These are phyloP conservation scores for Melanerpes aurifrons DNA, from an alignment of 2,113 vertebrate species.

Conservation along the genomic window DNA sequence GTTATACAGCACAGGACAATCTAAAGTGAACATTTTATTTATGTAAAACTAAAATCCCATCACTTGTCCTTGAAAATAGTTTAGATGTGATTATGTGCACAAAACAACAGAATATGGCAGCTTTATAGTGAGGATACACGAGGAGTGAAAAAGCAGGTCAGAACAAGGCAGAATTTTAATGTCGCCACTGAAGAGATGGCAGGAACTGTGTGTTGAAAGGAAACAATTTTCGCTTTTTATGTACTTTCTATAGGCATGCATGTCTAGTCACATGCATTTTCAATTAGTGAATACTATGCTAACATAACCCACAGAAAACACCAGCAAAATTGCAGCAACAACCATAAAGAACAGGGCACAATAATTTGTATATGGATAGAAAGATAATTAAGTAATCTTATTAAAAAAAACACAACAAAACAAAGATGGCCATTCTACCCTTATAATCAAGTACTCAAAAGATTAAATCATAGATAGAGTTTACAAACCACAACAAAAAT, in stretches of 20 bases:
- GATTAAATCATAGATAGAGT: background rate
- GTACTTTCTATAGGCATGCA: background rate
- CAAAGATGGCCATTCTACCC: background rate
- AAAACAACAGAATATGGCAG: background rate
- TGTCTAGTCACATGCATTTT: background rate
- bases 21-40: background rate
- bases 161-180: background rate
- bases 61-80: background rate
- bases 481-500: background rate
- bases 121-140: background rate
- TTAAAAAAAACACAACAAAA: rapidly evolving
- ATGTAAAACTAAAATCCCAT: background rate
- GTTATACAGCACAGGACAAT: background rate
- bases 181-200: background rate
- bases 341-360: background rate
- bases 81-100: background rate
- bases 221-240: background rate
- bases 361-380: background rate
- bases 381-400: background rate
- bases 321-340: background rate
- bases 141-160: background rate
- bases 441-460: background rate
- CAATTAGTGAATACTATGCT: background rate
- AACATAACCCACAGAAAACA: background rate
- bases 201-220: background rate